Conservation (phyloP, 2,797 vertebrate genomes). For the Melanotaenia maccullochi region DNA sequence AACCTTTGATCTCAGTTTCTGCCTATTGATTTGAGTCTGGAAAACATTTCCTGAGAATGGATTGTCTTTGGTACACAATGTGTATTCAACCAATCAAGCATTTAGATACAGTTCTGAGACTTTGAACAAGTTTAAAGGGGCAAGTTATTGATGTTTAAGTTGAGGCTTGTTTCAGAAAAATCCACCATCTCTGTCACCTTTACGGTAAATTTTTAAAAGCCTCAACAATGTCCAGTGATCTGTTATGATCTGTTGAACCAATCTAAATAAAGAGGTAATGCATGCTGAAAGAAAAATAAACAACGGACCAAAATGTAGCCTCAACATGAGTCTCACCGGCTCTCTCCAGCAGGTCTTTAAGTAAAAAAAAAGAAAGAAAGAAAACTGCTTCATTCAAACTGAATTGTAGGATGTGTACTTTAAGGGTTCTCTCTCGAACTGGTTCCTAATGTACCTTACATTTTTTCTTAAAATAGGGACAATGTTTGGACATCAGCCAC, state of each 20-base stretch:
- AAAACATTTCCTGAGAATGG: constrained; percentile 20
- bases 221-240: background rate
- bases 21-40: constrained; percentile 21
- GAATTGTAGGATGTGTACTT: background rate
- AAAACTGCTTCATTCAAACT: background rate
- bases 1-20: constrained; percentile 24
- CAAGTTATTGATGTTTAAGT: background rate
- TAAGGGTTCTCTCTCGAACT: too few relatives aligned
- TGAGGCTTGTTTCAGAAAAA: background rate
- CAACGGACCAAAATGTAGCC: background rate
- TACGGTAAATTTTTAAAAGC: background rate
- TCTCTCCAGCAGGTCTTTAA: background rate
- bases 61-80: background rate
- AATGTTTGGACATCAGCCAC: too few relatives aligned
- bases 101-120: background rate
- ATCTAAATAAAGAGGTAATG: background rate
- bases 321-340: background rate
- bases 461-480: too few relatives aligned
- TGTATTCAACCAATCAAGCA: background rate
- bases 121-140: background rate
- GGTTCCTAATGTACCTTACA: too few relatives aligned
- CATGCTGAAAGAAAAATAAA: background rate
- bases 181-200: background rate
- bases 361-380: background rate
- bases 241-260: background rate